Base-by-base conservation (phyloP, 1,140 invertebrate genomes). In the Ganaspis sp. region DNA sequence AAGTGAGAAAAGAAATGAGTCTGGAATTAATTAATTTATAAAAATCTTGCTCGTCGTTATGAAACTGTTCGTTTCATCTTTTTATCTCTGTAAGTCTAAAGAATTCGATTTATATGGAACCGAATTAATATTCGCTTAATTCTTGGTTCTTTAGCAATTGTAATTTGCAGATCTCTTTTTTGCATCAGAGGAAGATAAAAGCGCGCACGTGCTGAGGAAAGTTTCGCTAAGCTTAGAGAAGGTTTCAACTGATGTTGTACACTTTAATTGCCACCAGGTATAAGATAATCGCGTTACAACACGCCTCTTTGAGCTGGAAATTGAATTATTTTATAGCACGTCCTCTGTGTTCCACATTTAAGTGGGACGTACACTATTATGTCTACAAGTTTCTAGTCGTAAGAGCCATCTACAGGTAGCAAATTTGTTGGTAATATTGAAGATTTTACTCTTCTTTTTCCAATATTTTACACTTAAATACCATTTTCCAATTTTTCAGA, bases 311-410 rank as follows among this genome's bases (percentile, higher is more conserved):
- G 86, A 88, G 81, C 81, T 79, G 77, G 72, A 83, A 86, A 88
- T 87, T 84, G 82, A 84, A 88, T 88, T 86, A 87, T 86, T 85
- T 86, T 82, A 82, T 86, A 83, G 84, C 76, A 58, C 81, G 72
- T 78, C 76, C 75, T 9, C 53, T 49, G 23, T 42, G 58, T 26
- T 64, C 4, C 23, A 64, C 26, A 64, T 81, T 85, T 84, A 83
- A 83, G 74, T 54, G 75, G 75, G 74, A 75, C 64, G 42, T 54
- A 74, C 69, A 71, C 26, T 34, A 29, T 64, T 29, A 26, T 23
- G 9, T n/a, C n/a, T n/a, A n/a, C n/a, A 58, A 58, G 54, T 58
- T 58, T 29, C 54, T 58, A 58, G 54, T 58, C 15, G 15, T 64
- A n/a, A 64, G 2, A 64, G 23, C 40, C 40, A 45, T 45, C 45